Base-by-base conservation (phyloP, 2,113 vertebrate genomes). In the Neoarius graeffei region DNA sequence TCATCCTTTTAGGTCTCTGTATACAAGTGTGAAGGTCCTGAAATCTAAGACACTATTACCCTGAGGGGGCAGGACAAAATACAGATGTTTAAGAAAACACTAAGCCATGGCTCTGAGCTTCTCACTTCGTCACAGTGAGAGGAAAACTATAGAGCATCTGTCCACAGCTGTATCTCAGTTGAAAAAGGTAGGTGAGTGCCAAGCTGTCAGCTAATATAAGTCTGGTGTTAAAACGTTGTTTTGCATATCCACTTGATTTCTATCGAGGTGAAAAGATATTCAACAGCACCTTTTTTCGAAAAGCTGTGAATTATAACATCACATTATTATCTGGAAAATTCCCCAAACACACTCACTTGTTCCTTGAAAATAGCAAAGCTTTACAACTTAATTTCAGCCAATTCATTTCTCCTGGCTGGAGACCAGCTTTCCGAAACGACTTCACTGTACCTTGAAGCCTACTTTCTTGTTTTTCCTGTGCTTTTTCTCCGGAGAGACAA, bases 91-190 rank as follows among this genome's bases (percentile, higher is more conserved):
- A 66, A 86, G 57, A 57, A 73, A 80, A 84, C 57, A 67, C 59
- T 69, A 85, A 81, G 42, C n/a, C 48, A 81, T 52, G 23, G 54
- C 66, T 54, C 27, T 67, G 56, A 69, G 59, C 60, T 56, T 87
- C 74, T 67, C 66, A 81, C 56, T 79, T 85, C 52, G 57, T 87
- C 50, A 5, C 5, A 67, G 77, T 85, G 83, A 87, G 71, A 87
- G 73, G 80, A 15, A 87, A 64, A 87, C 56, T 62, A 48, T 30
- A 56, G n/a, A 56, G 13, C 1, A 1, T 81, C 23, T 81, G 64
- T 77, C 77, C 59, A 73, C 48, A 84, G 15, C 62, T 85, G 66
- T 20, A 84, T 67, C 13, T 60, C 19, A 73, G 69, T 15, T 59
- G 57, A 15, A 42, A 57, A n/a, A 59, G 9, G 54, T 27, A 79